phyloP scores from a whole-genome alignment of 2,888 invertebrate genomes.

The Carabus problematicus region DNA sequence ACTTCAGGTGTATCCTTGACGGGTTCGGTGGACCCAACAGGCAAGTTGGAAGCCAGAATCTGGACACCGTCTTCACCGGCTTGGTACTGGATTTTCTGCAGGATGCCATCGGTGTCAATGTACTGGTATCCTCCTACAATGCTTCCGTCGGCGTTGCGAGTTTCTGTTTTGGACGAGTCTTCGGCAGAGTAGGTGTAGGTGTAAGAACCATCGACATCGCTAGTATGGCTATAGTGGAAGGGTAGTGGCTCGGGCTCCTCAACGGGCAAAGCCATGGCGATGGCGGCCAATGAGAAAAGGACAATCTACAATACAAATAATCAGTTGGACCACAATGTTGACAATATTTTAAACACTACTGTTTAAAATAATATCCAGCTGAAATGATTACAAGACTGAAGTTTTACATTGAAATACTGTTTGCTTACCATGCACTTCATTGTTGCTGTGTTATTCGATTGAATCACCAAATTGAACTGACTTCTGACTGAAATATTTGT shows the following conservation, averaged over 20 bases:
- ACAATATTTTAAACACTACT: neutral
- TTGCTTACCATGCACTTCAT: slow-evolving; percentile 45
- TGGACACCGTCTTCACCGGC: slow-evolving; percentile 47
- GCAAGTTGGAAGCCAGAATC: slow-evolving; percentile 45
- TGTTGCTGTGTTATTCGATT: slow-evolving; percentile 20
- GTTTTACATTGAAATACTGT: slow-evolving; percentile 4
- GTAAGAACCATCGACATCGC: slow-evolving; percentile 46
- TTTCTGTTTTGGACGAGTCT: slow-evolving; percentile 46
- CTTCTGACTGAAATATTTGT: slow-evolving; percentile 1
- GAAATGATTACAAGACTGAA: slow-evolving; percentile 12
- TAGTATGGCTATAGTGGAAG: slow-evolving; percentile 18
- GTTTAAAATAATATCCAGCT: neutral
- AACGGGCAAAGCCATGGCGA: slow-evolving; percentile 18
- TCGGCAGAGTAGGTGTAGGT: slow-evolving; percentile 45
- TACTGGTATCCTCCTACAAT: slow-evolving; percentile 47
- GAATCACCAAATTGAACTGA: slow-evolving; percentile 23
- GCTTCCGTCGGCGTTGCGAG: slow-evolving; percentile 45
- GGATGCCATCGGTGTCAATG: slow-evolving; percentile 46
- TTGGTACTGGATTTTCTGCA: slow-evolving; percentile 45
- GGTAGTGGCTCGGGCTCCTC: slow-evolving; percentile 15
- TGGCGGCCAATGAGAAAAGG: slow-evolving; percentile 34
- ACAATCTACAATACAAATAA: slow-evolving; percentile 18
- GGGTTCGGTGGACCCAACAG: slow-evolving; percentile 42
- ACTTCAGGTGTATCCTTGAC: slow-evolving; percentile 51
- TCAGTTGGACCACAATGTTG: too few relatives aligned